Evolutionary conservation across 2,888 invertebrate genomes (phyloP), one percentile per base, ranked within the genome.

Genomic region (Drosophila nr. medialis): DNA sequence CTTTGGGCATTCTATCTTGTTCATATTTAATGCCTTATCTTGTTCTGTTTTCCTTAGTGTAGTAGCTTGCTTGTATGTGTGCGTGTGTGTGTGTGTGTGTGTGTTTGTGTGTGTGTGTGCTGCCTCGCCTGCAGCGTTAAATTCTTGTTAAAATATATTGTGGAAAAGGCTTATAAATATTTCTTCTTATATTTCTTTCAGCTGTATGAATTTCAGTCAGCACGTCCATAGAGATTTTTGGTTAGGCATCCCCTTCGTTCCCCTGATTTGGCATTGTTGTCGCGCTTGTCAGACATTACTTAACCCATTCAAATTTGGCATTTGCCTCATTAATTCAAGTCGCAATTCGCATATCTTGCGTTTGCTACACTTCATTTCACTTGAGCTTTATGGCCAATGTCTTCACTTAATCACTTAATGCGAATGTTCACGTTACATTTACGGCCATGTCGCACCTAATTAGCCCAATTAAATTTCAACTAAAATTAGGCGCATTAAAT

Each of bases 401-500:
- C 73, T 60, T 67, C n/a, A 40, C 34, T 55, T 72, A 75, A 77
- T 80, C 79, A 72, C 72, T 77, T 79, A 75, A 76, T 60, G 64
- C 34, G 34, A 68, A 53, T 62, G 65, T 27, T 68, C 64, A 60
- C 53, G 54, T 70, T 54, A 73, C 72, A 63, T 77, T 80, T 75
- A 83, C 63, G 60, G 76, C 75, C 78, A 74, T 75, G 77, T 81
- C 74, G 64, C 85, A 74, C 66, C 75, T 77, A 83, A 83, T 83
- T 85, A 77, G 80, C 32, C 65, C 85, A 83, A 85, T 83, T 83
- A 83, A 72, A 83, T 73, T 67, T 76, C 38, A 64, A 58, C 61
- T 59, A 63, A 70, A 69, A 74, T 67, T 64, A 50, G 69, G 29
- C 54, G 27, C 55, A 73, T 70, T 77, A 76, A 76, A 72, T 77